phyloP scores from a whole-genome alignment of 2,888 invertebrate genomes.

The Pedicia rivosa region DNA sequence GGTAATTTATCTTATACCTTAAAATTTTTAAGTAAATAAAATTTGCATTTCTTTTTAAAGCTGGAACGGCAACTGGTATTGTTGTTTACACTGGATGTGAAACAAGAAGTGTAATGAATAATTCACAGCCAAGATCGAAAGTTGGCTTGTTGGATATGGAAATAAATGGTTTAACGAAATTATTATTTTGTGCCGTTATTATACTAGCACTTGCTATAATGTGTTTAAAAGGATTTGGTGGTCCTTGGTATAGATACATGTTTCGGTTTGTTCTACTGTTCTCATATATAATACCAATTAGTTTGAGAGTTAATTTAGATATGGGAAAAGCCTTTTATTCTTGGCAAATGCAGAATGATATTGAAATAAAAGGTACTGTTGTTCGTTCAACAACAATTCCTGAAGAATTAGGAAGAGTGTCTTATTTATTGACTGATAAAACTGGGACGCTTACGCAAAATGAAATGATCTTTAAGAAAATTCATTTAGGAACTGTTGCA shows the following conservation, averaged over 20 bases:
- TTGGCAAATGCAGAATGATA: slow-evolving; percentile 89
- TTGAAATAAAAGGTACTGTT: slow-evolving; percentile 83
- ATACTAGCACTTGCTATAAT: slow-evolving; percentile 88
- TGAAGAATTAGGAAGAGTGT: slow-evolving; percentile 92
- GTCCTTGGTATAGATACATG: slow-evolving; percentile 92
- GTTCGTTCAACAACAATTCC: slow-evolving; percentile 97
- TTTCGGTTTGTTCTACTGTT: slow-evolving; percentile 93
- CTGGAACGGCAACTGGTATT: slow-evolving; percentile 75
- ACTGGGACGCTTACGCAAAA: slow-evolving; percentile 98
- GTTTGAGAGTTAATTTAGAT: slow-evolving; percentile 93
- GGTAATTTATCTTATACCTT: too few relatives aligned
- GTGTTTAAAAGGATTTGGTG: slow-evolving; percentile 87
- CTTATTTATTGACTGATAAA: slow-evolving; percentile 94
- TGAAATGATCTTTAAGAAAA: slow-evolving; percentile 94
- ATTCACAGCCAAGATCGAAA: slow-evolving; percentile 89
- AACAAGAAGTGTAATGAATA: slow-evolving; percentile 97
- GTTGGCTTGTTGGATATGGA: slow-evolving; percentile 90
- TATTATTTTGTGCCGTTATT: slow-evolving; percentile 77
- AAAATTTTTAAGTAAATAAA: too few relatives aligned
- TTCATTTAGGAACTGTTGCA: slow-evolving; percentile 86
- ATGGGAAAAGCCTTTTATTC: slow-evolving; percentile 98
- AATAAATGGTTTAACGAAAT: slow-evolving; percentile 92
- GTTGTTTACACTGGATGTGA: slow-evolving; percentile 88
- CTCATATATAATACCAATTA: slow-evolving; percentile 98
- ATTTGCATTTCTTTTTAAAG: too few relatives aligned